phyloP scores from a whole-genome alignment of 2,797 vertebrate genomes.

The Bovichtus variegatus region DNA sequence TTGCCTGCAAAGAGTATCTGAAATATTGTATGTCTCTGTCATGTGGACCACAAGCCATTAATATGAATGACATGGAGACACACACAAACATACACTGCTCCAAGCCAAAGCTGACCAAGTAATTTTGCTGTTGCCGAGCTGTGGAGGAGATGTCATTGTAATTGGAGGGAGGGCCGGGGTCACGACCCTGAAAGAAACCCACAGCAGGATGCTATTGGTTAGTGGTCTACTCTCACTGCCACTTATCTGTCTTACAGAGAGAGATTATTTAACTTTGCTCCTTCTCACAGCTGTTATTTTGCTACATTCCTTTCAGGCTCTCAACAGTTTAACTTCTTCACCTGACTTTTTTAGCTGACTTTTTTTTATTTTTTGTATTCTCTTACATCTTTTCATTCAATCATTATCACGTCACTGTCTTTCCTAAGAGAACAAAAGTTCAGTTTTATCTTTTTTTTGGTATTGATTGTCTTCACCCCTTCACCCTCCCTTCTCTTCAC shows the following conservation, averaged over 20 bases:
- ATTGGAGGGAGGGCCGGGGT: slow-evolving; percentile 71
- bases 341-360: not conserved
- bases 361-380: not conserved
- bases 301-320: slow-evolving; percentile 12
- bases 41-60: slow-evolving; percentile 18
- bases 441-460: slow-evolving; percentile 19
- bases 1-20: not conserved
- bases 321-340: slow-evolving; percentile 22
- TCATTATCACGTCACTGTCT: not conserved
- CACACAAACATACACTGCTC: slow-evolving; percentile 43
- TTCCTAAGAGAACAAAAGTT: not conserved
- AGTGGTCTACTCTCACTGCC: slow-evolving; percentile 69
- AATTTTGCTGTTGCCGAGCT: slow-evolving; percentile 64
- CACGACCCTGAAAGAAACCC: slow-evolving; percentile 70
- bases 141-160: slow-evolving; percentile 71
- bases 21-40: slow-evolving; percentile 22
- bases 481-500: slow-evolving; percentile 4
- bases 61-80: slow-evolving; percentile 38
- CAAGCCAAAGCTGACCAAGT: slow-evolving; percentile 61
- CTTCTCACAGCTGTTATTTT: slow-evolving; percentile 55
- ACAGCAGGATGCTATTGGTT: slow-evolving; percentile 74
- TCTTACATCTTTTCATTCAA: not conserved
- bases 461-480: slow-evolving; percentile 8
- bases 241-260: slow-evolving; percentile 69
- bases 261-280: slow-evolving; percentile 52